Evolutionary conservation across 2,888 invertebrate genomes (phyloP), one percentile per base, ranked within the genome.

Genomic region (Phaonia tiefii): DNA sequence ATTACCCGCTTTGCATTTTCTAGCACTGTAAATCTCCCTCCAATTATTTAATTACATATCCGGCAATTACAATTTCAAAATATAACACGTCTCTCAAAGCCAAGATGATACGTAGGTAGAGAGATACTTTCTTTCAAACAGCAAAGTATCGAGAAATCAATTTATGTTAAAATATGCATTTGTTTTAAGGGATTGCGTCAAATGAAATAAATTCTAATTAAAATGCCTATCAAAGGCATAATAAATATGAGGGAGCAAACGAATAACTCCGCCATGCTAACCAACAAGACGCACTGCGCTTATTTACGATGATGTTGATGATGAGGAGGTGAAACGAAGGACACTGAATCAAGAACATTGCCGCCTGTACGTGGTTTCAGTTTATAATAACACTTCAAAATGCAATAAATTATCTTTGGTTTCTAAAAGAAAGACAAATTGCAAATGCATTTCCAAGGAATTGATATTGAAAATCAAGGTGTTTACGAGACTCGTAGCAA

Each of bases 171-270:
- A 81, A 79, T 81, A 81, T 81, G 75, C 81, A 75, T 63, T 78
- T 58, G 44, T 54, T 74, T 69, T 66, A 76, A 51, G 65, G 75
- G 77, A 81, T 79, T 77, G 80, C 77, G 73, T 77, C 73, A 80
- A 80, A 80, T 80, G 80, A 80, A 77, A 80, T 77, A 80, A 81
- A 81, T 81, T 81, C 81, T 81, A 81, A 81, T 81, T 81, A 81
- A 81, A 81, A 81, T 81, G 81, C 81, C 81, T 81, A 81, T 81
- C 81, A 81, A 81, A 74, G 31, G 31, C 31, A 31, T 31, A 31
- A 31, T 31, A 31, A 31, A 31, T 31, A 31, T 72, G 20, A 69
- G 42, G 15, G 51, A 51, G 7, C 5, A 46, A 5, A 15, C 4
- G 2, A 46, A 46, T 17, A 22, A 51, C n/a, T 49, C 11, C 44